Percentiles rank a stretch among this genome's conserved stretches.
These are phyloP conservation scores for Spinus olivaceus DNA, from an alignment of 2,797 vertebrate genomes.

Conservation along the genomic window DNA sequence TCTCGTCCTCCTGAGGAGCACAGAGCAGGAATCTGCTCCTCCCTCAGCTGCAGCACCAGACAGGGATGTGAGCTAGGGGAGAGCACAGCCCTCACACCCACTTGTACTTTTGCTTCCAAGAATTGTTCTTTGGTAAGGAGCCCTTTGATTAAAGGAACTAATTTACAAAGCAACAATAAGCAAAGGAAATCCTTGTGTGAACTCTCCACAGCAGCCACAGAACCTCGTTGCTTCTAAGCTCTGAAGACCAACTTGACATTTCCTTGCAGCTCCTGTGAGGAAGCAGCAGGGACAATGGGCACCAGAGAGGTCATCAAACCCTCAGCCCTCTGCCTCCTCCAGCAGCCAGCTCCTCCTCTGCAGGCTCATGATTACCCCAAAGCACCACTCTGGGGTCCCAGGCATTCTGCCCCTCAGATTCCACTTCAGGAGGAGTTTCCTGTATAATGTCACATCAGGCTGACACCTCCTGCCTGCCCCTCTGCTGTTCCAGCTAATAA, in stretches of 20 bases:
- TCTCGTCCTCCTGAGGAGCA: not conserved
- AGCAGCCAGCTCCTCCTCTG: not conserved
- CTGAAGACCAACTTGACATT: slow-evolving; percentile 8
- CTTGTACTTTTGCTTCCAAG: not conserved
- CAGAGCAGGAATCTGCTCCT: not conserved
- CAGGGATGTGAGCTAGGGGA: not conserved
- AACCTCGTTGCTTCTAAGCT: not conserved
- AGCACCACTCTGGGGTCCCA: not conserved
- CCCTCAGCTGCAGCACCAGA: not conserved
- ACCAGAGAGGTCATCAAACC: not conserved
- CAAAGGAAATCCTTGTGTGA: not conserved
- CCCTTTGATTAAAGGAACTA: not conserved
- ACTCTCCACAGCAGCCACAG: not conserved
- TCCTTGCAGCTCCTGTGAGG: not conserved
- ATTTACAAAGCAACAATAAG: not conserved
- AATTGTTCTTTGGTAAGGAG: not conserved
- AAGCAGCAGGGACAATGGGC: not conserved
- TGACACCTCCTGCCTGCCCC: not conserved
- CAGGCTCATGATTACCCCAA: not conserved
- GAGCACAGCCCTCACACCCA: not conserved
- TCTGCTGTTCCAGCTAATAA: not conserved
- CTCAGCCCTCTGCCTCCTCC: not conserved
- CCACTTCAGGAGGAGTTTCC: not conserved
- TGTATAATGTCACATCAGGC: not conserved
- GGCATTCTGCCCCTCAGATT: not conserved